Evolutionary conservation across 2,113 vertebrate genomes (phyloP), one percentile per base, ranked within the genome.

Genomic region (Aix galericulata): DNA sequence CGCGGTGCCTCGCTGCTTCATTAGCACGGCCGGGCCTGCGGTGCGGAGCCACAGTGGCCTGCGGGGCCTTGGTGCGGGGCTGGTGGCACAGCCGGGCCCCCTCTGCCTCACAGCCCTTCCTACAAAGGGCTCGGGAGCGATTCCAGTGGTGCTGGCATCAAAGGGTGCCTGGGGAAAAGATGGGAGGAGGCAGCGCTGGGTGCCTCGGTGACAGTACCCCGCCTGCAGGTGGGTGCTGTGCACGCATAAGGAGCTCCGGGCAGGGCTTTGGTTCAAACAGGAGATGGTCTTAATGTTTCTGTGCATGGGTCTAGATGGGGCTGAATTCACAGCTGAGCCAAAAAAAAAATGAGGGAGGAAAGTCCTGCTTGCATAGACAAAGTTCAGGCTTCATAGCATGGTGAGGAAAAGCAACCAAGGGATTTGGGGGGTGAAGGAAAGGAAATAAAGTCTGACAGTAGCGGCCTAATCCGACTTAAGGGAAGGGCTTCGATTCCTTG

Each of bases 381-480:
- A 77, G 88, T 92, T 93, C 48, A 23, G 63, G 74, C 32, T 85
- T 76, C 74, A 34, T 58, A 87, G 68, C 42, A 20, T 1, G 13
- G 73, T 72, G 56, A 95, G 66, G 60, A 86, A 88, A 88, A 94
- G 34, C 44, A 83, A 38, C 52, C 73, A 29, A 64, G 69, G 76
- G 85, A 95, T 93, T 91, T 93, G 26, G 21, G 66, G 36, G 42
- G 36, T 62, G 44, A 91, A 94, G 88, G 63, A 85, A 80, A 11
- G 74, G 66, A 94, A 89, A 89, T 69, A 64, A 94, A 92, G 69
- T 79, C 89, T 87, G 81, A 92, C 93, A 83, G 81, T 74, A 84
- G 73, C 77, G 84, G 74, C 58, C 74, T 95, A 94, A 96, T 96
- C 93, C 31, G 31, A 76, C 40, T 94, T 89, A 89, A 36, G 78